Conservation (phyloP, 2,888 invertebrate genomes). For the Brachypterus glaber region DNA sequence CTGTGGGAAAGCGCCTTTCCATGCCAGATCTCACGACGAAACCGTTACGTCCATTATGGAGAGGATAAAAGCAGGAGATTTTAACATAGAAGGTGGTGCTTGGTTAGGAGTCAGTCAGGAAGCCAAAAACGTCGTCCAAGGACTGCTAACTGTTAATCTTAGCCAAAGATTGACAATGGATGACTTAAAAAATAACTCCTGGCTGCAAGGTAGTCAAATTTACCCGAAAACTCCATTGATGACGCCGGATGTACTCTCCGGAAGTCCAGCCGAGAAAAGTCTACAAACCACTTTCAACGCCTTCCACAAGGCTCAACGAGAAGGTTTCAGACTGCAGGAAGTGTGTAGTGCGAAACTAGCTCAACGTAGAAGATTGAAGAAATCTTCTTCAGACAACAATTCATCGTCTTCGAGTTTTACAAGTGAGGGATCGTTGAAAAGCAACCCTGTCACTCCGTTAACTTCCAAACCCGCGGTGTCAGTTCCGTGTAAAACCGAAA, state of each 20-base stretch:
- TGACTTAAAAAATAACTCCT: slow-evolving; percentile 57
- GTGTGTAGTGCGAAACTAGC: slow-evolving; percentile 62
- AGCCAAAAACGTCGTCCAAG: slow-evolving; percentile 66
- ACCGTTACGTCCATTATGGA: slow-evolving; percentile 69
- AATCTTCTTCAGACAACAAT: slow-evolving; percentile 41
- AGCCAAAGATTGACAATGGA: slow-evolving; percentile 57
- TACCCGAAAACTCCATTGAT: slow-evolving; percentile 48
- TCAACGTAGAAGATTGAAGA: slow-evolving; percentile 55
- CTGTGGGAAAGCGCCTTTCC: slow-evolving; percentile 82
- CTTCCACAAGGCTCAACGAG: slow-evolving; percentile 57
- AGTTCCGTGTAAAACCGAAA: too few species aligned
- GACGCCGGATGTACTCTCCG: slow-evolving; percentile 51
- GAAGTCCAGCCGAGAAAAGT: slow-evolving; percentile 43
- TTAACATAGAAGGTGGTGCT: slow-evolving; percentile 58
- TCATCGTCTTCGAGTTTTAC: slow-evolving; percentile 38
- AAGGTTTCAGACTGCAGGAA: slow-evolving; percentile 65
- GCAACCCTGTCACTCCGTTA: slow-evolving; percentile 21
- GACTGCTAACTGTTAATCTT: slow-evolving; percentile 72
- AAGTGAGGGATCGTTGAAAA: slow-evolving; percentile 37
- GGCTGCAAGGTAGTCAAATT: slow-evolving; percentile 47
- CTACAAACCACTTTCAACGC: slow-evolving; percentile 57
- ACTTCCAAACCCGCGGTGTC: slow-evolving; percentile 25
- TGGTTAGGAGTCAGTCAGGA: slow-evolving; percentile 66
- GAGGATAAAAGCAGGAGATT: slow-evolving; percentile 68
- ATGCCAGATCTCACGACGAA: slow-evolving; percentile 57